Evolutionary conservation across 1,140 invertebrate species (phyloP), one percentile per base, ranked within the genome.

Genomic region (Drosophila dunni): DNA sequence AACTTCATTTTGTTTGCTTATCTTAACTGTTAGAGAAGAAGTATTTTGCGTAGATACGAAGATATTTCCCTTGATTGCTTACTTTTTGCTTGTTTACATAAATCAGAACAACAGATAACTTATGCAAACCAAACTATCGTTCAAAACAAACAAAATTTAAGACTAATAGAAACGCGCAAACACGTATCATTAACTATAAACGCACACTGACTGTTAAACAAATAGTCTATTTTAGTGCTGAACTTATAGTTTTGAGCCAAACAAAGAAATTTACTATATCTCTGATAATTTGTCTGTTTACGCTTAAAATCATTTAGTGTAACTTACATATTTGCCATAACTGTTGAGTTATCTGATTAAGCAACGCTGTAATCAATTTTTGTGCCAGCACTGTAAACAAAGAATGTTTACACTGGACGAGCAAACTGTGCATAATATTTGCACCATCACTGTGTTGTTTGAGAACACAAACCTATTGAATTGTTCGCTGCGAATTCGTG

Each of bases 41-140:
- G 15, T 29, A 17, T 60, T 67, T 60, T 58, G 38, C 54, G 51
- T 60, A 72, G 63, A 65, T 36, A 57, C 34, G 15, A 29, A 11
- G 48, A 53, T 13, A 34, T 38, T 24, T 34, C 1, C 40, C 11
- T 4, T 42, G 45, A 20, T 17, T 46, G 13, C 45, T 46, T 20
- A 17, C 7, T 10, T 20, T 20, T 46, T 17, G 15, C 7, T 46
- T n/a, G 40, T 42, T 13, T 42, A n/a, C 46, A 1, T 1, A 51
- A 51, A 51, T 11, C 7, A 29, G 48, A 29, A 9, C 10, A 50
- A 33, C 7, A 51, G 24, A 51, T 51, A 51, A 3, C 29, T 36
- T 36, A 33, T 36, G 8, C 11, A 53, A 15, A 53, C 50, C 17
- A 33, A 51, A 51, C 50, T 34, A 29, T 33, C 33, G 24, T 11